Evolutionary conservation across 2,888 invertebrate genomes (phyloP), one percentile per base, ranked within the genome.

Genomic region (Leucophenga maculata): DNA sequence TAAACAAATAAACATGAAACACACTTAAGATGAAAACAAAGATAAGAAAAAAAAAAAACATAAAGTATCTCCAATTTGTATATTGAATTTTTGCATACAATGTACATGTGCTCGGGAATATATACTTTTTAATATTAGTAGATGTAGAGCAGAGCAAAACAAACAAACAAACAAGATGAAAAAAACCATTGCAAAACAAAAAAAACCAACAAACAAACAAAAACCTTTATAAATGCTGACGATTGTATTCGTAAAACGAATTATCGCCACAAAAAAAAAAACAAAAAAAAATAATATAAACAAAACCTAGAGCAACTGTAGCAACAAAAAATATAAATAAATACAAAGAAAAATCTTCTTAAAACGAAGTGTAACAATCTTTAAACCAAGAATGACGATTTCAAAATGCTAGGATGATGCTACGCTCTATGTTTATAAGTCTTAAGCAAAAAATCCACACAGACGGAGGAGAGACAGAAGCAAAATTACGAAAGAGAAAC

Each of bases 331-430:
- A 46, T 57, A 16, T 16, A 54, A n/a, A 48, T 32, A 70, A 65
- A 44, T 69, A 69, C 39, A 52, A 71, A 74, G 76, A 69, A 71
- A 64, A 65, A 72, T 26, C 26, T 26, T 26, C 46, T 67, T 20
- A 39, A 22, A 65, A 22, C 26, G 68, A 26, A 52, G 67, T 74
- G 65, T 73, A 70, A 62, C 69, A 75, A 77, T 75, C 74, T 79
- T 77, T 75, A 74, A 74, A 74, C 74, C 78, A 75, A 72, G 74
- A 75, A 70, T 78, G 84, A 84, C 84, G 78, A 84, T 84, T 85
- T 86, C 86, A 84, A 84, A 85, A 84, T 85, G 83, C 85, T 86
- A 78, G 85, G 11, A 85, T 82, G 84, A 84, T 84, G 84, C 78
- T 80, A 81, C 80, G 80, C 80, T 81, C 82, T 82, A 81, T 82